Percentiles rank a stretch among this genome's conserved stretches.
Evolutionary conservation across 1,140 invertebrate genomes (phyloP).

Genomic region (Magallana ariakensis): DNA sequence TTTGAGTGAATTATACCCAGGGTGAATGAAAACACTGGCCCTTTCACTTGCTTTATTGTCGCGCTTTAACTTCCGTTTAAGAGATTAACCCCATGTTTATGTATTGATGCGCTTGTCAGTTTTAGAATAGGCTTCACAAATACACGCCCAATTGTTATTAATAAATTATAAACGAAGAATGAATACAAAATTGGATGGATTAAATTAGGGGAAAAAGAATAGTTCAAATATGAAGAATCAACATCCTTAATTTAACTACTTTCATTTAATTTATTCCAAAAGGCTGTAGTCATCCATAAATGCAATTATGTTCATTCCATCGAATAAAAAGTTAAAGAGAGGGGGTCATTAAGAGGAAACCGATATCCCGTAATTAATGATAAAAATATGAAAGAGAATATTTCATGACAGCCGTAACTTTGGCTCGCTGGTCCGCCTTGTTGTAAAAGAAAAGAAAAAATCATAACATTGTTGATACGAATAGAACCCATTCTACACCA

Average conservation of each 20-base stretch:
- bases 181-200: neutral
- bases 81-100: constrained; percentile 4
- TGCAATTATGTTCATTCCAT: constrained; percentile 19
- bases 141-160: constrained; percentile 10
- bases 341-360: neutral
- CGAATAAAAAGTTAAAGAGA: neutral
- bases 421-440: neutral
- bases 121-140: neutral
- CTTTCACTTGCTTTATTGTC: neutral
- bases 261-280: constrained; percentile 1
- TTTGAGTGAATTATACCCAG: neutral
- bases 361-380: constrained; percentile 19
- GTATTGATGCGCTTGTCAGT: neutral
- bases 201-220: neutral
- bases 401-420: neutral
- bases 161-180: neutral
- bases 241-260: neutral
- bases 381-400: constrained; percentile 13
- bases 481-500: neutral
- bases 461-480: neutral
- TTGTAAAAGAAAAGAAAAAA: neutral
- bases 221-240: neutral
- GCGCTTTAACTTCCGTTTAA: neutral
- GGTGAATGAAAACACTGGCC: neutral
- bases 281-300: neutral